Conservation (phyloP, 2,113 vertebrate genomes). For the Alligator sinensis region DNA sequence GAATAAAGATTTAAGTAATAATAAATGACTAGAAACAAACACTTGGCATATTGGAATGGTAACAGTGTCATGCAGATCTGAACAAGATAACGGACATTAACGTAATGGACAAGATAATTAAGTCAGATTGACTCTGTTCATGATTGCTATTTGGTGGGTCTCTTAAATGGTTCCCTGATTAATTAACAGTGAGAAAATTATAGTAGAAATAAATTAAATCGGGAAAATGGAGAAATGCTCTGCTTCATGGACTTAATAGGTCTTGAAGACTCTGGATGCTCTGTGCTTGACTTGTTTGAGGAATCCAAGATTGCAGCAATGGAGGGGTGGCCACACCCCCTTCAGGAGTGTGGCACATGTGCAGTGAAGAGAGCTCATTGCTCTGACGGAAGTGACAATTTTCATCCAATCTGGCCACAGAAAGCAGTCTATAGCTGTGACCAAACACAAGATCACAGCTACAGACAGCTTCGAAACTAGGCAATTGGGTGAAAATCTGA, state of each 20-base stretch:
- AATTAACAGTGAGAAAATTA: not conserved
- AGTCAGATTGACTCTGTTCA: not conserved
- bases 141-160: not conserved
- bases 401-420: too few relatives aligned
- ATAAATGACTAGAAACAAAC: not conserved
- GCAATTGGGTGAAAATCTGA: too few relatives aligned
- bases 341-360: too few relatives aligned
- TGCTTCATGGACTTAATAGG: too few relatives aligned
- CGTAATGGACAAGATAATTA: not conserved
- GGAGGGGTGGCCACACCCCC: too few relatives aligned
- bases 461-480: too few relatives aligned
- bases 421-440: too few relatives aligned
- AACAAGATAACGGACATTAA: not conserved
- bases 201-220: not conserved
- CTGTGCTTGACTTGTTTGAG: not conserved
- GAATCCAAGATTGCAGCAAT: too few relatives aligned
- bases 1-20: not conserved
- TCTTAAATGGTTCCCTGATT: not conserved
- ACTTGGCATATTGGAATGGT: not conserved
- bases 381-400: too few relatives aligned
- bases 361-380: too few relatives aligned
- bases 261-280: not conserved
- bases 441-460: too few relatives aligned
- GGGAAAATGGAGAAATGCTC: not conserved
- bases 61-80: not conserved